Base-by-base conservation (phyloP, 2,888 invertebrate genomes). In the Dynastes hyllus region DNA sequence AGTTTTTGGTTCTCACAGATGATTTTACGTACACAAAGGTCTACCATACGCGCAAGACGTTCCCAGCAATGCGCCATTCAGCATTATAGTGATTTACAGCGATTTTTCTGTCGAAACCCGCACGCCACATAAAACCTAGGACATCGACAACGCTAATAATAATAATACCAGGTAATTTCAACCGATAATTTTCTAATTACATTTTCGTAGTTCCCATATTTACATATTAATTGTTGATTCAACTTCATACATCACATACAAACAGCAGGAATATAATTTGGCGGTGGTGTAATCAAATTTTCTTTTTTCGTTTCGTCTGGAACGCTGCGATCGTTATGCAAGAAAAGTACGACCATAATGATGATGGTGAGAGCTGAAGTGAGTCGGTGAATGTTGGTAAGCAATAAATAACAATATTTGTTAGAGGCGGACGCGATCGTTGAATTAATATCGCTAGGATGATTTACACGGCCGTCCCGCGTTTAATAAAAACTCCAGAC, bases 361-460 rank as follows among this genome's bases (percentile, higher is more conserved):
- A 40, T 11, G 71, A 71, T 27, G 71, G 53, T 55, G 53, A 70
- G 70, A 70, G 70, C n/a, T 32, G 29, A 22, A 53, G 29, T 53
- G 51, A 53, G 16, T 32, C 45, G 50, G n/a, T 67, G 67, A 67
- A 32, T 16, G 67, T 40, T 22, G 45, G 45, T 67, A 22, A 67
- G 67, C 16, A 71, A 71, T 71, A 71, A 71, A 71, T 71, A 71
- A 71, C 29, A 53, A 55, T 70, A 71, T 71, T 55, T 71, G 71
- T 71, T 71, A 71, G 55, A 71, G 80, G 80, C 58, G 78, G 80
- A 78, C 80, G 69, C 70, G 58, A 76, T 66, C 76, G 80, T 76
- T 78, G 71, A 78, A 80, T 80, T 80, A 80, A 78, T 80, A 78
- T 71, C 78, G 50, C 76, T 55, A 65, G 76, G n/a, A 76, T 80